Evolutionary conservation across 2,797 vertebrate genomes (phyloP).

Genomic region (Danio kyathit): DNA sequence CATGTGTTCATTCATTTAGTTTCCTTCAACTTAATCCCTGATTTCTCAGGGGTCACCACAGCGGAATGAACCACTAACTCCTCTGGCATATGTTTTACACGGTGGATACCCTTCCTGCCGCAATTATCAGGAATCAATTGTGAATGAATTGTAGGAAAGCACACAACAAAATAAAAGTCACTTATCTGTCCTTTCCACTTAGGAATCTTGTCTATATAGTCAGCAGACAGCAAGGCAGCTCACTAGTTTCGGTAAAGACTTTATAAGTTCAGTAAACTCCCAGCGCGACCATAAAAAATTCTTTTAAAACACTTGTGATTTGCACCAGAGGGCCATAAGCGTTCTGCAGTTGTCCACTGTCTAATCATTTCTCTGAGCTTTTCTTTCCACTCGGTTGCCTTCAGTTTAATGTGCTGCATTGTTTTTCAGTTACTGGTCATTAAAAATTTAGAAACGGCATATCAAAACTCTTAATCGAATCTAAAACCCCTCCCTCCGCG

Average conservation of each 20-base stretch:
- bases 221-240: slow-evolving; percentile 14
- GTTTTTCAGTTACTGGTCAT: slow-evolving; percentile 75
- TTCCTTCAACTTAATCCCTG: no score
- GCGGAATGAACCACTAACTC: no score
- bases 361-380: slow-evolving; percentile 24
- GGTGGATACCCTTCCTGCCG: no score
- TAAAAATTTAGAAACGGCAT: slow-evolving; percentile 80
- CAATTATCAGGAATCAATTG: background rate
- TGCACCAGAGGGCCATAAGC: slow-evolving; percentile 8
- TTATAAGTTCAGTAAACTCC: slow-evolving; percentile 12
- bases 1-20: no score
- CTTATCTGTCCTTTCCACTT: background rate
- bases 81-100: no score
- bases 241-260: slow-evolving; percentile 4
- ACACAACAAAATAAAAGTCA: slow-evolving; percentile 1
- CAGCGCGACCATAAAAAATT: slow-evolving; percentile 1
- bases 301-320: slow-evolving; percentile 17
- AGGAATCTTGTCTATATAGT: background rate
- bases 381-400: slow-evolving; percentile 43
- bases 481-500: slow-evolving; percentile 72
- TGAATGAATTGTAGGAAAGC: background rate
- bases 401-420: slow-evolving; percentile 50
- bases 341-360: background rate
- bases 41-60: no score
- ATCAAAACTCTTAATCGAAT: slow-evolving; percentile 78